Base-by-base conservation (phyloP, 2,113 vertebrate genomes). In the Todiramphus chloris region DNA sequence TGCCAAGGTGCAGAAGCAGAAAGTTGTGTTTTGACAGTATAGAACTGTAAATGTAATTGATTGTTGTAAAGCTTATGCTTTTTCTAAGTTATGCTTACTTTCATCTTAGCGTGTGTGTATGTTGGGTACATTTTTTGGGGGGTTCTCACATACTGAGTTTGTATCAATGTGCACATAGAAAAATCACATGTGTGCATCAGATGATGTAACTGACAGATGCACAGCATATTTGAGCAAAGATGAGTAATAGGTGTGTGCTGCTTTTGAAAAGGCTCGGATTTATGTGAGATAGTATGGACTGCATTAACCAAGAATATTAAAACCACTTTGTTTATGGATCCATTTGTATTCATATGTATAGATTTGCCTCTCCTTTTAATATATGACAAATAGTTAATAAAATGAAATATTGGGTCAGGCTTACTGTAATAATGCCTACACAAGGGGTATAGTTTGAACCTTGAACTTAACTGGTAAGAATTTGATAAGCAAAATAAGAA, bases 1-100 rank as follows among this genome's bases (percentile, higher is more conserved):
- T 97, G 99, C 99, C 43, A 99, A 99, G 99, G 99, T 99, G 95
- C n/a, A 53, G 58, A 84, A 12, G 43, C 35, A 72, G 87, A n/a
- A 69, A 51, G 35, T 35, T 72, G 37, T 44, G 91, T 7, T 90
- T 87, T 39, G 60, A 3, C 51, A 60, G 3, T 6, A 4, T 6
- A 83, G 67, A 62, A 37, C 21, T 93, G 33, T n/a, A 12, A 41
- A 85, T 4, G 3, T 33, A 75, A 30, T 7, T 48, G 33, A 28
- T 4, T 73, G 28, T 33, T 58, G 33, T 16, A 41, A 76, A 56
- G n/a, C 16, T 62, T 35, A 41, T 27, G 30, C 7, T 30, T 5
- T 33, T 63, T 17, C 7, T 37, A 24, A n/a, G 9, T 64, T 50
- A 18, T 0, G 1, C 59, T 81, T 81, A 11, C 31, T 70, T 70